Evolutionary conservation across 2,888 invertebrate genomes (phyloP).

Genomic region (Atrina japonica): DNA sequence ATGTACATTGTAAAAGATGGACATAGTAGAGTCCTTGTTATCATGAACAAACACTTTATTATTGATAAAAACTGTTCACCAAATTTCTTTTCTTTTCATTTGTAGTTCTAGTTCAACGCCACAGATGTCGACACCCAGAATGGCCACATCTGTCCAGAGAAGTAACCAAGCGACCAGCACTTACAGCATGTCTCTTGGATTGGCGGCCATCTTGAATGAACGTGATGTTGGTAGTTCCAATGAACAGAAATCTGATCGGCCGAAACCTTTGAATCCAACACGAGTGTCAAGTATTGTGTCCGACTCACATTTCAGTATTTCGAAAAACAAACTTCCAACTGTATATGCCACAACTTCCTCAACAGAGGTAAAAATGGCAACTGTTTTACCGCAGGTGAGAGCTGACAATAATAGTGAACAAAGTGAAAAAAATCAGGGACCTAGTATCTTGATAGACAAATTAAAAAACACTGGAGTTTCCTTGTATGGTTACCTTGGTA

Average conservation of each 20-base stretch:
- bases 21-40: too few relatives aligned
- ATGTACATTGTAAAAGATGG: too few relatives aligned
- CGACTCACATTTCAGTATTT: slow-evolving; percentile 47
- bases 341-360: slow-evolving; percentile 47
- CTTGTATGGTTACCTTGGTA: slow-evolving; percentile 59
- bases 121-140: slow-evolving; percentile 49
- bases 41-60: too few relatives aligned
- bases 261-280: slow-evolving; percentile 8
- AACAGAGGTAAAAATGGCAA: slow-evolving; percentile 30
- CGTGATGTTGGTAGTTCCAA: slow-evolving; percentile 82
- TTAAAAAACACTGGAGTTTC: slow-evolving; percentile 66
- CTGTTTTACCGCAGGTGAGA: slow-evolving; percentile 14
- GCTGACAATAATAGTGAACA: neutral
- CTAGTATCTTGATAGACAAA: slow-evolving; percentile 57
- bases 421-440: slow-evolving; percentile 24
- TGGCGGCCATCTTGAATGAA: slow-evolving; percentile 90
- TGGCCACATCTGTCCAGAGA: slow-evolving; percentile 34
- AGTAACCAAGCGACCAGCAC: slow-evolving; percentile 82
- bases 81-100: slow-evolving; percentile 6
- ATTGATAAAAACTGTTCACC: too few relatives aligned
- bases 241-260: slow-evolving; percentile 15
- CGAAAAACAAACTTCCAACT: slow-evolving; percentile 31
- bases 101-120: slow-evolving; percentile 42
- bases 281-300: slow-evolving; percentile 37
- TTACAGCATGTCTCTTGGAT: slow-evolving; percentile 87